Conservation (phyloP, 1,140 invertebrate genomes). For the Caenorhabditis tropicalis region DNA sequence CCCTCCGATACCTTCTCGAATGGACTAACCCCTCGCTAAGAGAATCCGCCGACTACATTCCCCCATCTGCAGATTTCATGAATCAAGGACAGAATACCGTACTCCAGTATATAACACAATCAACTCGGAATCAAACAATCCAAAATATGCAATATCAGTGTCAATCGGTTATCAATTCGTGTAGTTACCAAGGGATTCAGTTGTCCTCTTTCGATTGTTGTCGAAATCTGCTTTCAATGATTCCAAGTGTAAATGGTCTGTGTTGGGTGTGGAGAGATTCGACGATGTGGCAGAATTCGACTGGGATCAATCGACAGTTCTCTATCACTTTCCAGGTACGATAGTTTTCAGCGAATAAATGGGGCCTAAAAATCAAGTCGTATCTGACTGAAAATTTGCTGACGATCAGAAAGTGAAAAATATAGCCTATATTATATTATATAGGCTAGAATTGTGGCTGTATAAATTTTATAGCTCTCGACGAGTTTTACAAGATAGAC, state of each 20-base stretch:
- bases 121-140: slow-evolving; percentile 46
- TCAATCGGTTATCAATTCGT: slow-evolving; percentile 52
- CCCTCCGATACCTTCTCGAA: slow-evolving; percentile 51
- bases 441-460: too few relatives aligned
- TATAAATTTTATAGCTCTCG: too few relatives aligned
- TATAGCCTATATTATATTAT: too few relatives aligned
- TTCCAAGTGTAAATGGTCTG: slow-evolving; percentile 47
- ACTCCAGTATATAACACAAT: slow-evolving; percentile 50
- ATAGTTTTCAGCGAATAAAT: not conserved
- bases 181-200: slow-evolving; percentile 49
- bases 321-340: slow-evolving; percentile 53
- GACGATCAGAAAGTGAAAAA: too few relatives aligned
- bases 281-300: slow-evolving; percentile 51
- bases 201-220: slow-evolving; percentile 58
- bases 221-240: slow-evolving; percentile 46
- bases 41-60: slow-evolving; percentile 44
- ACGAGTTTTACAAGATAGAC: too few relatives aligned
- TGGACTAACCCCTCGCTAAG: slow-evolving; percentile 51
- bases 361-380: too few relatives aligned
- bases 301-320: slow-evolving; percentile 45
- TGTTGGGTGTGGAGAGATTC: slow-evolving; percentile 56
- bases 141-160: slow-evolving; percentile 55
- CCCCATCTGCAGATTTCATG: slow-evolving; percentile 12
- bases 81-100: slow-evolving; percentile 48
- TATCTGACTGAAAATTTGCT: too few relatives aligned